Evolutionary conservation across 2,797 vertebrate genomes (phyloP).

Genomic region (Oreochromis mossambicus): DNA sequence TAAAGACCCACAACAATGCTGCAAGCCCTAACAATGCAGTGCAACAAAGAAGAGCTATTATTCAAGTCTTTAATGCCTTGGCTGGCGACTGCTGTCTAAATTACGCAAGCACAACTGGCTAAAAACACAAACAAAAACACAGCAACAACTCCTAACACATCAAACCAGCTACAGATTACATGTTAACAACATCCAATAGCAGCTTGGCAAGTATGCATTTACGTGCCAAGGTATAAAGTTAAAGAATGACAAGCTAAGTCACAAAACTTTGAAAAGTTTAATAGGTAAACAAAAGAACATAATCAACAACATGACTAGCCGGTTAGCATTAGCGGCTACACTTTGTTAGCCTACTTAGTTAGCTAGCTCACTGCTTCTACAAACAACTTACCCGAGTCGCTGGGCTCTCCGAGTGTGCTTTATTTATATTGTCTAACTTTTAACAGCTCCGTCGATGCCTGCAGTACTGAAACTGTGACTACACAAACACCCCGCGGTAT

Average conservation of each 20-base stretch:
- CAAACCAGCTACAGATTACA: fast-evolving
- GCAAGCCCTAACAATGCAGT: background rate
- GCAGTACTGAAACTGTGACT: background rate
- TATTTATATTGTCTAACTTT: background rate
- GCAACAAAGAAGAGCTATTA: constrained; percentile 25
- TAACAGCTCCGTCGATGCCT: background rate
- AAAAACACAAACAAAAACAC: constrained; percentile 58
- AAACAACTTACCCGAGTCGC: constrained; percentile 55
- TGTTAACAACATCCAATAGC: fast-evolving
- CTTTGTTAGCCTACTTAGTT: constrained; percentile 19
- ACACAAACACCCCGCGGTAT: background rate
- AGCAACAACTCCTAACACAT: background rate
- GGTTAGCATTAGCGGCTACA: constrained; percentile 51
- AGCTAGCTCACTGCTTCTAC: constrained; percentile 19
- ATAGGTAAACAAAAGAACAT: constrained; percentile 39
- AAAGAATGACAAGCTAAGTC: too few relatives aligned
- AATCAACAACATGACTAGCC: constrained; percentile 42
- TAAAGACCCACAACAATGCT: constrained; percentile 7
- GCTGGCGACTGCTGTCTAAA: background rate
- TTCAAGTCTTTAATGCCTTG: constrained; percentile 2
- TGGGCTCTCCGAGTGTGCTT: background rate
- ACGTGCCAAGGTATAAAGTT: fast-evolving
- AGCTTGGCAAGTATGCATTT: background rate
- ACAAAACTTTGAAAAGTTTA: background rate
- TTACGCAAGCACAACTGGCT: constrained; percentile 46